Percentiles rank a stretch among this genome's conserved stretches.
phyloP scores from a whole-genome alignment of 2,888 invertebrate species.

The Monopis laevigella region DNA sequence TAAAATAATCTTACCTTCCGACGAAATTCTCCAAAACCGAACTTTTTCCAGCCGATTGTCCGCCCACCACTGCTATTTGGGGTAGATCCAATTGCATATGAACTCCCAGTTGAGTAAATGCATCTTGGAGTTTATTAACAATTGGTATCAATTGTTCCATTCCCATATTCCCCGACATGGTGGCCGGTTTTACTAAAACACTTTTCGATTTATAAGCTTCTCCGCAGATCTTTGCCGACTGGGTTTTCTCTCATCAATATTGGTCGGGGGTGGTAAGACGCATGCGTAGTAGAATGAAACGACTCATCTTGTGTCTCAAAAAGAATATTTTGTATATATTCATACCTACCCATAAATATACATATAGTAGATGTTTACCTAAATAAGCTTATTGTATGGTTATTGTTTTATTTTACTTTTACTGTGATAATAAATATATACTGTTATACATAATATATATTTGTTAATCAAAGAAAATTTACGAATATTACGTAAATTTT shows the following conservation, averaged over 20 bases:
- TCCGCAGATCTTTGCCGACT: slow-evolving; percentile 56
- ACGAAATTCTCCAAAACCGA: slow-evolving; percentile 99
- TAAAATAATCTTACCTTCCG: slow-evolving; percentile 83
- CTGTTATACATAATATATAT: no score
- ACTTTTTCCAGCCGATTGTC: slow-evolving; percentile 99
- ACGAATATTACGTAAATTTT: no score
- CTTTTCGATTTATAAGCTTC: slow-evolving; percentile 53
- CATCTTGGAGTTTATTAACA: slow-evolving; percentile 99
- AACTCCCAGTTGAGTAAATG: slow-evolving; percentile 97
- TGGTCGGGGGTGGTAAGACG: slow-evolving; percentile 38
- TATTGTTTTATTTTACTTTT: no score
- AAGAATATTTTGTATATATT: neutral
- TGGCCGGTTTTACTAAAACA: slow-evolving; percentile 53
- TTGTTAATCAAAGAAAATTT: no score
- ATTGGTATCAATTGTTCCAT: slow-evolving; percentile 99
- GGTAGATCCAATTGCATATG: slow-evolving; percentile 98
- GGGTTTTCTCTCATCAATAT: slow-evolving; percentile 62
- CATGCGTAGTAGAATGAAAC: slow-evolving; percentile 36
- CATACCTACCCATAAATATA: neutral
- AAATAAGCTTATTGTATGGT: no score
- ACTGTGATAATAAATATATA: no score
- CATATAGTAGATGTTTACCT: no score
- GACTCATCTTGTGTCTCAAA: slow-evolving; percentile 4
- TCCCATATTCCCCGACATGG: slow-evolving; percentile 78
- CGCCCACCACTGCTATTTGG: slow-evolving; percentile 99